Percentiles rank a stretch among this genome's conserved stretches.
These are phyloP conservation scores for Alcis repandata DNA, from an alignment of 2,888 invertebrate genomes.

Conservation along the genomic window DNA sequence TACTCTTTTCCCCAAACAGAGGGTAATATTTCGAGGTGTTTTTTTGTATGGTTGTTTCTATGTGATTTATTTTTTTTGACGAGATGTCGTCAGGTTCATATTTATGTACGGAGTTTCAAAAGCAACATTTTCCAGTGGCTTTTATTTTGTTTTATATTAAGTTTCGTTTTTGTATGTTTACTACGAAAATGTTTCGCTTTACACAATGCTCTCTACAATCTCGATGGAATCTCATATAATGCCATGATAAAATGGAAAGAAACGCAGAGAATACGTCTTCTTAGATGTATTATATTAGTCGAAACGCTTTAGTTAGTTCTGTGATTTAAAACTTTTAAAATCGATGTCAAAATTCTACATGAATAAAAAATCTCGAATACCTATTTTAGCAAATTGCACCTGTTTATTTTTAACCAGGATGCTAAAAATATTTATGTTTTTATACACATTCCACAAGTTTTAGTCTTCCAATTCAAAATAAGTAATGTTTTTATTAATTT, in stretches of 20 bases:
- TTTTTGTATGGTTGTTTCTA: no score
- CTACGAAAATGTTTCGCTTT: background rate
- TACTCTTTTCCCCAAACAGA: background rate
- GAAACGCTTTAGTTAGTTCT: background rate
- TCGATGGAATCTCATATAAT: constrained; percentile 1
- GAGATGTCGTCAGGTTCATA: no score
- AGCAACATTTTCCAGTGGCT: no score
- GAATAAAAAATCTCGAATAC: no score
- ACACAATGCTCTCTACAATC: constrained; percentile 3
- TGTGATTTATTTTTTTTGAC: no score
- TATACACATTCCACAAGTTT: constrained; percentile 45
- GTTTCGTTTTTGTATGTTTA: background rate
- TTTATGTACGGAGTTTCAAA: no score
- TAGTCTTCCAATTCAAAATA: constrained; percentile 47
- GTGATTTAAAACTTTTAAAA: background rate
- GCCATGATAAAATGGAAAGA: background rate
- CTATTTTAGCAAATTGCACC: no score
- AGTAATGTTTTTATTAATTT: constrained; percentile 28
- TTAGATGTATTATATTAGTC: no score
- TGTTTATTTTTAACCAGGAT: background rate
- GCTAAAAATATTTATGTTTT: background rate
- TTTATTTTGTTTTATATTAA: no score
- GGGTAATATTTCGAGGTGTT: no score
- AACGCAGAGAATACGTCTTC: no score
- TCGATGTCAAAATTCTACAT: background rate